Conservation (phyloP, 2,797 vertebrate species). For the Fundulus diaphanus region DNA sequence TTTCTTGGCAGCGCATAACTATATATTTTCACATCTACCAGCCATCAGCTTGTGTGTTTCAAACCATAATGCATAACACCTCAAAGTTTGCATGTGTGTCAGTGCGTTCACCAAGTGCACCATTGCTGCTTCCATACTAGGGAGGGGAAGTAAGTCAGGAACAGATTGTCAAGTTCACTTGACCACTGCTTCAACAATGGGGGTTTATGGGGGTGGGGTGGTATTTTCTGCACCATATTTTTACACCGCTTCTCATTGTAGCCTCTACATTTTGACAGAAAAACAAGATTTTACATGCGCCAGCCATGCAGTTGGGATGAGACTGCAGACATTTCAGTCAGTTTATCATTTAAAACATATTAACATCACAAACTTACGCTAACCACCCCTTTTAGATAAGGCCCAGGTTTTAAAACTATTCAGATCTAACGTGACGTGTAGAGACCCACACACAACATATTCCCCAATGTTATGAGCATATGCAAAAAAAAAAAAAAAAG, state of each 20-base stretch:
- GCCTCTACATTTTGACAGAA: background rate
- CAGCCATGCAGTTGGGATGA: background rate
- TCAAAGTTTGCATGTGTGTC: background rate
- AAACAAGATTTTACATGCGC: background rate
- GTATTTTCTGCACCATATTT: background rate
- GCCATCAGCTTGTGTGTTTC: background rate
- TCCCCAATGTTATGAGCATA: background rate
- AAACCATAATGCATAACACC: background rate
- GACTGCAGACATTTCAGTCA: background rate
- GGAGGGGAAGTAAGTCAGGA: background rate
- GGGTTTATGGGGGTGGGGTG: too few species aligned
- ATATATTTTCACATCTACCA: background rate
- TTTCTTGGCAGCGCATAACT: background rate
- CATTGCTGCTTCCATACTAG: background rate
- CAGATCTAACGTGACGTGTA: background rate
- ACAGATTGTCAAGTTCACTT: background rate
- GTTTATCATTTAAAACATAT: background rate
- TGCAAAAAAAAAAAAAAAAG: background rate
- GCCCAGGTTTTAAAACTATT: background rate
- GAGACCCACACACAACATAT: background rate
- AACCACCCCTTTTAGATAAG: background rate
- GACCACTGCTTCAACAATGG: background rate
- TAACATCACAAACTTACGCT: background rate
- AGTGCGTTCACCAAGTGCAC: background rate
- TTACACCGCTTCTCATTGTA: background rate